Base-by-base conservation (phyloP, 2,113 vertebrate species). In the Murina feae region DNA sequence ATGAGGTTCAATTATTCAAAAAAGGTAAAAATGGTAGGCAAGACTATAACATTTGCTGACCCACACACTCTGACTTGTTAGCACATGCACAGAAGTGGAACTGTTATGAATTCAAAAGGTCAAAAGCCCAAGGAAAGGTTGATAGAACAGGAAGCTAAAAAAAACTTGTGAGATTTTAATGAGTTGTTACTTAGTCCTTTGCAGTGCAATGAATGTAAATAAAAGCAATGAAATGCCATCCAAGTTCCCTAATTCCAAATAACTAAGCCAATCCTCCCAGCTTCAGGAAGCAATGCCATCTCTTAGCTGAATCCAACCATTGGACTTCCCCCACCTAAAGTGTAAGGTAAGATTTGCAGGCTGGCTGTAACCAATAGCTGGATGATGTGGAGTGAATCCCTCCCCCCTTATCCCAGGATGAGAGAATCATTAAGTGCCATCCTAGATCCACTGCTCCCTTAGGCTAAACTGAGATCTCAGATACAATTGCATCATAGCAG, bases 321-420 rank as follows among this genome's bases (percentile, higher is more conserved):
- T 72, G 25, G 18, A n/a, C 1, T 72, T 69, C 2, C 35, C 37
- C 82, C 10, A 42, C 1, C 11, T 49, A 25, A 81, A 16, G 8
- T 4, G 44, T 28, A 63, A 74, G 23, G 42, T 20, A 69, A 44
- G 4, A 14, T 32, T 78, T 21, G 5, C 4, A 63, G 35, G 3
- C 12, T 5, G 65, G 8, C 25, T 37, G 2, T 53, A 5, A 60
- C 49, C 18, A 63, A 5, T 3, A 11, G n/a, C 2, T 12, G 25
- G 35, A 37, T 23, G 14, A 30, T 17, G 4, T 3, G 37, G 4
- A 66, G n/a, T 1, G 28, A 66, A 84, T 3, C 6, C 11, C 25
- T 11, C n/a, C 2, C 11, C 1, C 13, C 9, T 87, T 35, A 21
- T 0, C 2, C 3, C 5, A 21, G 17, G 10, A 30, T 66, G 44